Percentiles rank a stretch among this genome's conserved stretches.
Evolutionary conservation across 2,888 invertebrate genomes (phyloP).

Genomic region (Caenorhabditis parvicauda): DNA sequence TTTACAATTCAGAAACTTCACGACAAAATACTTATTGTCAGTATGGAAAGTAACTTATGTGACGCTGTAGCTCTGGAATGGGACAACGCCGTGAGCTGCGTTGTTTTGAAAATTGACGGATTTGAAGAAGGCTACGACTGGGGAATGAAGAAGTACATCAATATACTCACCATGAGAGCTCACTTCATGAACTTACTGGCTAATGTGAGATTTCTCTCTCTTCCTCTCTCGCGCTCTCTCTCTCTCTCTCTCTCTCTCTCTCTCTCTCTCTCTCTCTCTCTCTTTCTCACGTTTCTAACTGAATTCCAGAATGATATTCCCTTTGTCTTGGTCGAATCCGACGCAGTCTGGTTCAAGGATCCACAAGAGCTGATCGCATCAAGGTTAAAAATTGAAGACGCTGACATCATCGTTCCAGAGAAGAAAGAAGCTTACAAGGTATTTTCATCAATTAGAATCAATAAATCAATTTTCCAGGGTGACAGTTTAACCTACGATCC

Average conservation of each 20-base stretch:
- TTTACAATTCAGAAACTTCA: slow-evolving; percentile 37
- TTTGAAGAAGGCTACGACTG: slow-evolving; percentile 36
- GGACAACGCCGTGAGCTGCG: slow-evolving; percentile 31
- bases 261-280: no score
- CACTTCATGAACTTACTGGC: slow-evolving; percentile 28
- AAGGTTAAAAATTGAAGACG: slow-evolving; percentile 38
- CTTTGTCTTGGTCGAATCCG: slow-evolving; percentile 55
- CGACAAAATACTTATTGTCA: slow-evolving; percentile 36
- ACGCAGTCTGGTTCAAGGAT: slow-evolving; percentile 55
- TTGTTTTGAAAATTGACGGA: slow-evolving; percentile 7
- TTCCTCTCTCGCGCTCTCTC: no score
- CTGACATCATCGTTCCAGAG: slow-evolving; percentile 52
- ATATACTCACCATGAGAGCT: slow-evolving; percentile 45
- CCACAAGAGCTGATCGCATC: slow-evolving; percentile 38
- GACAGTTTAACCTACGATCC: slow-evolving; percentile 51
- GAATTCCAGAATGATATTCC: slow-evolving; percentile 27
- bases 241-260: not conserved
- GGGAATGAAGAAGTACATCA: slow-evolving; percentile 49
- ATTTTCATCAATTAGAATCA: no score
- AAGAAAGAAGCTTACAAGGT: no score
- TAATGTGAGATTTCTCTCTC: not conserved
- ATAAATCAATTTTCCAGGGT: no score
- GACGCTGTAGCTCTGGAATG: slow-evolving; percentile 31
- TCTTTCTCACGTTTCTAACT: no score
- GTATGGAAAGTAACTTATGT: slow-evolving; percentile 37